A percentile compares a stretch with the other conserved stretches of the same genome.
These are phyloP conservation scores for Agelas oroides DNA, from an alignment of 37 sponge, comb jelly and placozoan genomes.

Conservation along the genomic window DNA sequence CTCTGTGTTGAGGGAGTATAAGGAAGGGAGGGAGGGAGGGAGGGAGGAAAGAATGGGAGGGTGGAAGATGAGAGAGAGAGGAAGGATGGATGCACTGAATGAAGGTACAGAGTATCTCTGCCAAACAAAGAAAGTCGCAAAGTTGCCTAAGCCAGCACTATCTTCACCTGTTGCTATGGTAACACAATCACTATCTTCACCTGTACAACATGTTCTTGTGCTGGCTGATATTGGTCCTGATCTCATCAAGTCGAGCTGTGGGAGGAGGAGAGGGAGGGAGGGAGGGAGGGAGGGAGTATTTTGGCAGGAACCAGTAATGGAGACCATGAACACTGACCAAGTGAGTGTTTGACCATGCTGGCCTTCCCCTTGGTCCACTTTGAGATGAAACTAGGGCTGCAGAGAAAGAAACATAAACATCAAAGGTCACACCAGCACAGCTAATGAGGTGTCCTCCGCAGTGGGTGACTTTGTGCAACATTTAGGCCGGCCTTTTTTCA, in stretches of 20 bases:
- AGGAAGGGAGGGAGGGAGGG: not conserved
- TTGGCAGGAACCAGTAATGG: not conserved
- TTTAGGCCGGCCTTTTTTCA: no score
- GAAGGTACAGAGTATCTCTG: not conserved
- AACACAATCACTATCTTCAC: no score
- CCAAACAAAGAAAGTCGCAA: no score
- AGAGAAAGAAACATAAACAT: no score
- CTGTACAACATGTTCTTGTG: constrained; percentile 20
- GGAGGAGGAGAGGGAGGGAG: constrained; percentile 1
- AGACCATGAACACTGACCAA: constrained; percentile 6
- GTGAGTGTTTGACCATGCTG: constrained; percentile 23
- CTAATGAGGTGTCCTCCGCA: no score
- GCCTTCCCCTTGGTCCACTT: constrained; percentile 22
- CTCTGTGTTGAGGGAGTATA: no score
- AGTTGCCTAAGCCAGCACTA: no score
- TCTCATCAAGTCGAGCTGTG: constrained; percentile 8
- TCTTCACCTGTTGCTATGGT: no score
- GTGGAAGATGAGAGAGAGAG: not conserved
- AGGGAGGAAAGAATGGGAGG: not conserved
- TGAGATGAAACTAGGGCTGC: constrained; percentile 55
- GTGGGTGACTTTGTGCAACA: no score
- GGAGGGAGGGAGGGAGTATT: not conserved
- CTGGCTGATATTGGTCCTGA: not conserved
- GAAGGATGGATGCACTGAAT: not conserved
- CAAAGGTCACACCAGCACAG: no score